Evolutionary conservation across 2,113 vertebrate species (phyloP).

Genomic region (Azemiops feae): DNA sequence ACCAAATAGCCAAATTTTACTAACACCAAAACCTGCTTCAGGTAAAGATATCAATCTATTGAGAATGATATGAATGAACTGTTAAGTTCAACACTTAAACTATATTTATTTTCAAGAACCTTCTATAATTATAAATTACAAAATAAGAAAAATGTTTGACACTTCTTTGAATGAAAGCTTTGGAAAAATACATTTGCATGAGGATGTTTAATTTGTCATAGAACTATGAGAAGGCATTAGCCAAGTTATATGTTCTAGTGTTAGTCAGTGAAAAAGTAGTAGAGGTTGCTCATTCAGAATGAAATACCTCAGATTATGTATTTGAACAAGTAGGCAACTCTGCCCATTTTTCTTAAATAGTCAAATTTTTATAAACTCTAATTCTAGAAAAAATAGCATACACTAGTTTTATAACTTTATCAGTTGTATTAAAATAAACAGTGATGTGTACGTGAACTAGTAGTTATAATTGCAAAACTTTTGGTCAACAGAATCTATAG

Average conservation of each 20-base stretch:
- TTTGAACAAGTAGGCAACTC: background rate
- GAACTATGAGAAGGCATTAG: background rate
- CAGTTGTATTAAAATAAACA: background rate
- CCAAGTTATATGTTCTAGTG: background rate
- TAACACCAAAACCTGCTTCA: background rate
- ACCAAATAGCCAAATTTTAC: background rate
- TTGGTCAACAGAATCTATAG: background rate
- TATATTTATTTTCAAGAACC: background rate
- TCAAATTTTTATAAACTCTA: background rate
- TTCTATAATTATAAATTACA: background rate
- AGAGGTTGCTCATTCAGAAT: background rate
- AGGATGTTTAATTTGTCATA: background rate
- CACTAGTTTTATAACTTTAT: background rate
- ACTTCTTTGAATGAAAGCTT: background rate
- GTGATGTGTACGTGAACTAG: background rate
- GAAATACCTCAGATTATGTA: background rate
- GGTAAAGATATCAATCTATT: background rate
- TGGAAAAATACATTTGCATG: background rate
- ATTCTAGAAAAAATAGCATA: background rate
- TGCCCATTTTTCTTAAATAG: background rate
- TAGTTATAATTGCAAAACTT: background rate
- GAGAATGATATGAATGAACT: background rate
- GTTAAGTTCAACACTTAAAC: background rate
- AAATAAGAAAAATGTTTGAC: background rate
- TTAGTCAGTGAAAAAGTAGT: background rate